Evolutionary conservation across 2,888 invertebrate genomes (phyloP).

Genomic region (Drosophila birchii): DNA sequence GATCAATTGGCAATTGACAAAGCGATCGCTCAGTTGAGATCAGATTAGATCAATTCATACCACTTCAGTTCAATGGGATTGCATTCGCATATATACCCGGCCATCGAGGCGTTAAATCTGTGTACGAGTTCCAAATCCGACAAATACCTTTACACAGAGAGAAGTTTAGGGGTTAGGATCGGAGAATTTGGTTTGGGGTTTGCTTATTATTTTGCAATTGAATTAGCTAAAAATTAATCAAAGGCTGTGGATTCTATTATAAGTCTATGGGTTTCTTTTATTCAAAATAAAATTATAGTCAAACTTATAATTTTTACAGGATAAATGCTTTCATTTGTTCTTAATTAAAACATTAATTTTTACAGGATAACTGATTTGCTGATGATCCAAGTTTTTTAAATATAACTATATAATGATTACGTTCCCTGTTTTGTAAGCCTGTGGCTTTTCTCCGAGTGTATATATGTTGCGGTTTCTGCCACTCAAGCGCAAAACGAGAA

Average conservation of each 20-base stretch:
- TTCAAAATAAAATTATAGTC: neutral
- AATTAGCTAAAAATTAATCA: neutral
- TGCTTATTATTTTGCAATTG: neutral
- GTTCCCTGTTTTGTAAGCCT: no score
- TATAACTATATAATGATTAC: no score
- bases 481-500: slow-evolving; percentile 74
- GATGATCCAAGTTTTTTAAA: no score
- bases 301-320: no score
- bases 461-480: slow-evolving; percentile 48
- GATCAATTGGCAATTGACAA: slow-evolving; percentile 78
- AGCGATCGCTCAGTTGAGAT: slow-evolving; percentile 30
- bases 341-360: neutral
- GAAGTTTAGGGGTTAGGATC: no score
- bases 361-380: neutral
- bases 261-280: neutral
- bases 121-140: slow-evolving; percentile 50
- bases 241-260: neutral
- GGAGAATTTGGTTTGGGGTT: neutral
- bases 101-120: slow-evolving; percentile 71
- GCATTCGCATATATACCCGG: slow-evolving; percentile 1
- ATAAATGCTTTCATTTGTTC: no score
- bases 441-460: neutral
- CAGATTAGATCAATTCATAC: slow-evolving; percentile 34
- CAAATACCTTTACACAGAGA: slow-evolving; percentile 22
- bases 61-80: slow-evolving; percentile 25